phyloP scores from a whole-genome alignment of 2,113 vertebrate genomes.

The Lathamus discolor region DNA sequence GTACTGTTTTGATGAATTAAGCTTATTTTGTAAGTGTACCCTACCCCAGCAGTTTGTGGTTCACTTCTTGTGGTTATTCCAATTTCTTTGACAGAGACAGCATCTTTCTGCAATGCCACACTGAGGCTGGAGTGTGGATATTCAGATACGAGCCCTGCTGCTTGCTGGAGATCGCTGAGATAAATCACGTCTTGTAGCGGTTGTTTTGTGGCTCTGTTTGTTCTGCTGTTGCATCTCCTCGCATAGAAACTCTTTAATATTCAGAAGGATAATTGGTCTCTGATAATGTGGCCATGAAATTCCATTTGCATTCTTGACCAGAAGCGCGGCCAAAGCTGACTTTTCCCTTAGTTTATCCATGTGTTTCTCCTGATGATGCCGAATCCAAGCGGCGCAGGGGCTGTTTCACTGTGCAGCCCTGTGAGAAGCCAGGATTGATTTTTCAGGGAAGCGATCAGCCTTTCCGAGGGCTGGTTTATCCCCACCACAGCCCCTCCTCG shows the following conservation, averaged over 20 bases:
- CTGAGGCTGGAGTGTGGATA: not conserved
- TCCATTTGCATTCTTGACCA: not conserved
- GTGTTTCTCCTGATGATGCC: not conserved
- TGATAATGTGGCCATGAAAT: not conserved
- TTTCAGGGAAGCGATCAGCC: not conserved
- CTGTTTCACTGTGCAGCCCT: not conserved
- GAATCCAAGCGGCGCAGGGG: not conserved
- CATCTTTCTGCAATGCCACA: not conserved
- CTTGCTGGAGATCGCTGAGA: not conserved
- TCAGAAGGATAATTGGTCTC: not conserved
- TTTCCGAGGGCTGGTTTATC: not conserved
- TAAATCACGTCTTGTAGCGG: not conserved
- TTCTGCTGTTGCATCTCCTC: not conserved
- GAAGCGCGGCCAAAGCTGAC: not conserved
- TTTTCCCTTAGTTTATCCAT: not conserved
- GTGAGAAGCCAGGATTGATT: not conserved
- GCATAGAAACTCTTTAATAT: not conserved
- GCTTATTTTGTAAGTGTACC: not conserved
- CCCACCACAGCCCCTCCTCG: rapidly evolving
- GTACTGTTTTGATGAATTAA: not conserved
- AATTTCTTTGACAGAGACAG: not conserved
- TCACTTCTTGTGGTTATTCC: not conserved
- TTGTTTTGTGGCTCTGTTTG: not conserved
- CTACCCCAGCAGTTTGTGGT: not conserved
- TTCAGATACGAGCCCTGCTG: not conserved